A percentile compares a stretch with the other conserved stretches of the same genome.
Conservation (phyloP, 2,797 vertebrate genomes). For the Tangara arthus region DNA sequence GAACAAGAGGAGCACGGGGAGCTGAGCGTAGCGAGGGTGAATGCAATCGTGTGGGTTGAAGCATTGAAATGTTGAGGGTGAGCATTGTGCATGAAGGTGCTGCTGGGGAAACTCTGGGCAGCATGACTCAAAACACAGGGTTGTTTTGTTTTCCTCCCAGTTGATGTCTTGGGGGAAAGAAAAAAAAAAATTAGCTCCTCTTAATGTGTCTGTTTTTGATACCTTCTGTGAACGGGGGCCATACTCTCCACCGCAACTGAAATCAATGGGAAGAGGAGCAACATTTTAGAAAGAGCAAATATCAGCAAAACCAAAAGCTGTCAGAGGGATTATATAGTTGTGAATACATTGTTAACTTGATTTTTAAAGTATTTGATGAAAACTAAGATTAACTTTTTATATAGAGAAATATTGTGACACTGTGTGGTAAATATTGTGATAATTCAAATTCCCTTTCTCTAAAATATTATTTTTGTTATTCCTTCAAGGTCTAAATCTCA, state of each 20-base stretch:
- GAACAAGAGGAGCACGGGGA: conserved; percentile 59
- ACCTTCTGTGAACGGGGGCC: conserved; percentile 60
- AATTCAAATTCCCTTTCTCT: conserved; percentile 54
- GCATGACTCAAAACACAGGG: conserved; percentile 51
- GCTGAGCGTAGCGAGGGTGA: conserved; percentile 31
- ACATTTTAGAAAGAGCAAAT: conserved; percentile 39
- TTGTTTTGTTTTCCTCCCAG: conserved; percentile 36
- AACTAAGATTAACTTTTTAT: conserved; percentile 67
- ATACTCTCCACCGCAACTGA: neutral
- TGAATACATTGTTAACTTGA: conserved; percentile 64
- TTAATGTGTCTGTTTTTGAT: conserved; percentile 37
- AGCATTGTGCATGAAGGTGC: conserved; percentile 46
- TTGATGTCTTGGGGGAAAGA: neutral
- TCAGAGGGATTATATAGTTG: conserved; percentile 68
- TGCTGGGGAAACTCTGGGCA: conserved; percentile 50
- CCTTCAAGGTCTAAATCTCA: conserved; percentile 59
- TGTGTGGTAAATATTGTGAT: conserved; percentile 68
- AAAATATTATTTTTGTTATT: conserved; percentile 62
- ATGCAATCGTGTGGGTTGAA: conserved; percentile 30
- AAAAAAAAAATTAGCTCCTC: neutral
- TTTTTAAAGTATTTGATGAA: conserved; percentile 68
- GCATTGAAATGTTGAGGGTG: neutral
- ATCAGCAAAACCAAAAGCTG: conserved; percentile 77
- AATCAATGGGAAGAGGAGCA: conserved; percentile 12
- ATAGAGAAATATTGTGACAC: conserved; percentile 52